Evolutionary conservation across 2,888 invertebrate species (phyloP), one percentile per base, ranked within the genome.

Genomic region (Sphaerophoria rueppellii): DNA sequence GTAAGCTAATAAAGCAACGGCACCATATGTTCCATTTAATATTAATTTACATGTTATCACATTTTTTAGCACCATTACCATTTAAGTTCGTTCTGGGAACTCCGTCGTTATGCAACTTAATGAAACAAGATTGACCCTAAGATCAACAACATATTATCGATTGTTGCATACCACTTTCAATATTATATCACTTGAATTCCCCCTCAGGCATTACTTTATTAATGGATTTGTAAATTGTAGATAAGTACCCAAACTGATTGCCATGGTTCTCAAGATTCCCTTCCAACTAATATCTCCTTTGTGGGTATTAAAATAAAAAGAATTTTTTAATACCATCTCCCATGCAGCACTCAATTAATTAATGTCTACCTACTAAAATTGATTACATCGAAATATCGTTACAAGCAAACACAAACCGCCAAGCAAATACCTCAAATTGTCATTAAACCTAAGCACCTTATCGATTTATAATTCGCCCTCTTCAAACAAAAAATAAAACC

Each of bases 381-480:
- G 67, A 67, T 67, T 54, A 52, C n/a, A 67, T n/a, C 11, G 16
- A 14, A n/a, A 12, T 16, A 14, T 6, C 24, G 6, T 48, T 63
- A 46, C 32, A 37, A 37, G 37, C 14, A 14, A 48, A 48, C 16
- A 5, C 4, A 9, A 43, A 12, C 43, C 35, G 32, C 54, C 43
- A 24, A 54, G 40, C 16, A 40, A 67, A 67, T 32, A 9, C 4
- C 35, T 16, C 16, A 52, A 40, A 6, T 32, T 16, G 52, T 37
- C 40, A 67, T 54, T 54, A 54, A 52, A 67, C 32, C 54, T 43
- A 54, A 67, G 52, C 40, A 67, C 40, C 54, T 67, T 67, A 67
- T 54, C n/a, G 67, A 54, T 54, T 67, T 54, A 67, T 54, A n/a
- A n/a, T 40, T 40, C 67, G 40, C 65, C 34, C 12, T 11, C 9